These are phyloP conservation scores for Metopia argyrocephala DNA, from an alignment of 2,888 invertebrate species.

Conservation along the genomic window DNA sequence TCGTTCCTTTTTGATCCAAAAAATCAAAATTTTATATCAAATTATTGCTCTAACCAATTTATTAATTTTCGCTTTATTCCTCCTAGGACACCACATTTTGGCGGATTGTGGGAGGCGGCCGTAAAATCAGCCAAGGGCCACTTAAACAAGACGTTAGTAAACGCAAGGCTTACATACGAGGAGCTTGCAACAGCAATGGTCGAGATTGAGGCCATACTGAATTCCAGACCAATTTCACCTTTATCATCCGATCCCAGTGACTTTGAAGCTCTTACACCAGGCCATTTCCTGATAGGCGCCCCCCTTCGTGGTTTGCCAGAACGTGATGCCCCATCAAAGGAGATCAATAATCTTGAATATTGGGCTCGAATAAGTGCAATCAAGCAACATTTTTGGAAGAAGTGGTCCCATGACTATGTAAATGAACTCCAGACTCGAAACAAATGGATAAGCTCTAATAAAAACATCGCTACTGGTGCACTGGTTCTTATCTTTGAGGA, in stretches of 20 bases:
- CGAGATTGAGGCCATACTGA: too few relatives aligned
- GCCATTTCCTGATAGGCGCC: too few relatives aligned
- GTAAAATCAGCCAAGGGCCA: slow-evolving; percentile 32
- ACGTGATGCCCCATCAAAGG: too few relatives aligned
- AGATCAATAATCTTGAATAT: too few relatives aligned
- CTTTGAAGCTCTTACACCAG: too few relatives aligned
- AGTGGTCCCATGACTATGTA: too few relatives aligned
- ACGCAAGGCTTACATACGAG: slow-evolving; percentile 27
- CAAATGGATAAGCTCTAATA: not conserved
- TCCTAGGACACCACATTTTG: slow-evolving; percentile 45
- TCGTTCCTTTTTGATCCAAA: slow-evolving; percentile 2
- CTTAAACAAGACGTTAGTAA: slow-evolving; percentile 10
- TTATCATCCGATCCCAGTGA: not conserved
- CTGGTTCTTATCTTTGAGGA: slow-evolving; percentile 42
- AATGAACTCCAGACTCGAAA: too few relatives aligned
- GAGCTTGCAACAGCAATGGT: not conserved
- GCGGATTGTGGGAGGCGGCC: slow-evolving; percentile 9
- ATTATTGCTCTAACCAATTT: slow-evolving; percentile 34
- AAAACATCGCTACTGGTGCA: not conserved
- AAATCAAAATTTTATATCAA: not conserved
- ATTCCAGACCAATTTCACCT: not conserved
- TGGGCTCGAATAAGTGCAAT: too few relatives aligned
- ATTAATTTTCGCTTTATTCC: slow-evolving; percentile 33
- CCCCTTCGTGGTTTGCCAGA: too few relatives aligned
- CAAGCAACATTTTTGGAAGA: too few relatives aligned